Percentiles rank a stretch among this genome's conserved stretches.
These are phyloP conservation scores for Aurelia aurita complex sp. Pacific DNA, from an alignment of 30 jellyfish, hydroid and myxozoan species.

Conservation along the genomic window DNA sequence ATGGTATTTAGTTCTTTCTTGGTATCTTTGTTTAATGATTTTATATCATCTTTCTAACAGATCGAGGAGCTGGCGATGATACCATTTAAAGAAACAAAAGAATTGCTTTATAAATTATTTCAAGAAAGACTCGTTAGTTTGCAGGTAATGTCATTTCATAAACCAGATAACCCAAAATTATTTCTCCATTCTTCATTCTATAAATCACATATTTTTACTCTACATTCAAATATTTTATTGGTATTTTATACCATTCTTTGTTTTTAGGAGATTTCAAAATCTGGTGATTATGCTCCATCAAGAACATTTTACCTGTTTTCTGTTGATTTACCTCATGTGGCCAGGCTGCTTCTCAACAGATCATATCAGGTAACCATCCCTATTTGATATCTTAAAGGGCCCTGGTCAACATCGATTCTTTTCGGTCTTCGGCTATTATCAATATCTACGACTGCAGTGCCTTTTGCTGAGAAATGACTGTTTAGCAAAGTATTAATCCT, in stretches of 20 bases:
- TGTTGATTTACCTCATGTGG: conserved; percentile 90
- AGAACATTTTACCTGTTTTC: conserved; percentile 92
- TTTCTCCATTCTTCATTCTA: too few relatives aligned
- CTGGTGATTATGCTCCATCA: conserved; percentile 98
- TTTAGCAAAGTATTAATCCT: too few relatives aligned
- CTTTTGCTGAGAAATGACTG: too few relatives aligned
- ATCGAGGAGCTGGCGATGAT: conserved; percentile 98
- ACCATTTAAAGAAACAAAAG: conserved; percentile 95
- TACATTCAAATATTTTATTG: background rate
- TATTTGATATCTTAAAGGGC: too few relatives aligned
- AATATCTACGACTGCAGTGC: too few relatives aligned
- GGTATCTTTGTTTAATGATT: too few relatives aligned
- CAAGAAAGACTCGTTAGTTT: conserved; percentile 79
- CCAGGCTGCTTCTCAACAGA: conserved; percentile 77
- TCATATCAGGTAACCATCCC: conserved; percentile 75
- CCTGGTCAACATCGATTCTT: too few relatives aligned
- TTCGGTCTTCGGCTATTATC: too few relatives aligned
- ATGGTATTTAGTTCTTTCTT: too few relatives aligned
- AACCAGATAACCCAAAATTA: too few relatives aligned
- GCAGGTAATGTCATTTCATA: conserved; percentile 44
- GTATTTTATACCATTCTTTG: background rate
- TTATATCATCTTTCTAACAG: conserved; percentile 33
- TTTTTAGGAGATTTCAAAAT: conserved; percentile 84
- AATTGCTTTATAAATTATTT: conserved; percentile 84
- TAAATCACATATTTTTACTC: background rate